Evolutionary conservation across 2,797 vertebrate species (phyloP), one percentile per base, ranked within the genome.

Genomic region (Rhyacichthys aspro): DNA sequence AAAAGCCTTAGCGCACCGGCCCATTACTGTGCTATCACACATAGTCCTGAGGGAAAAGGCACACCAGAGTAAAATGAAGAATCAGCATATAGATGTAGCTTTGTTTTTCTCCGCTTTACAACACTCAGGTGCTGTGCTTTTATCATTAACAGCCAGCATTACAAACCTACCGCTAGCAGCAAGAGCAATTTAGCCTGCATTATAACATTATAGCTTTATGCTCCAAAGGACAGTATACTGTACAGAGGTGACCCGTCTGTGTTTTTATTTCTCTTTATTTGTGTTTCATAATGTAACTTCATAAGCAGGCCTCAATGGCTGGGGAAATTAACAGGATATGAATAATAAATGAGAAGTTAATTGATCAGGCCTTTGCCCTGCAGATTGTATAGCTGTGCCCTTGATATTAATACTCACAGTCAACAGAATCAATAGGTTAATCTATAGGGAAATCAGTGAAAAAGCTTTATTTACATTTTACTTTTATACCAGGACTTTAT

Each of bases 331-430:
- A 67, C 63, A 74, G 59, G 33, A 74, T 67, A 66, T 88, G 75
- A 88, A 88, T 85, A 74, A 86, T 86, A 76, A 71, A 88, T 88
- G 78, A 83, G 70, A 62, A 59, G 59, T 75, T 83, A 84, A 88
- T 88, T 87, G 83, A 88, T 89, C 70, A 74, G 59, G 59, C 42
- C 49, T 72, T 46, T 74, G 59, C 53, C 33, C 64, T 59, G 62
- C 59, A 75, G 71, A 86, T 80, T 81, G 73, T 70, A 47, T 85
- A 59, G 67, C 79, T 49, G 52, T 9, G 44, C 54, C 71, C 63
- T 70, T 78, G 82, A 72, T 85, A 82, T 78, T 83, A 82, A 89
- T 85, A 78, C 78, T 72, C 75, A 59, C 33, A 78, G 78, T 70
- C 59, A 71, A 81, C 80, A 71, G 61, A 78, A 86, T 89, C 83